phyloP scores from a whole-genome alignment of 2,888 invertebrate species.

The Operophtera brumata region DNA sequence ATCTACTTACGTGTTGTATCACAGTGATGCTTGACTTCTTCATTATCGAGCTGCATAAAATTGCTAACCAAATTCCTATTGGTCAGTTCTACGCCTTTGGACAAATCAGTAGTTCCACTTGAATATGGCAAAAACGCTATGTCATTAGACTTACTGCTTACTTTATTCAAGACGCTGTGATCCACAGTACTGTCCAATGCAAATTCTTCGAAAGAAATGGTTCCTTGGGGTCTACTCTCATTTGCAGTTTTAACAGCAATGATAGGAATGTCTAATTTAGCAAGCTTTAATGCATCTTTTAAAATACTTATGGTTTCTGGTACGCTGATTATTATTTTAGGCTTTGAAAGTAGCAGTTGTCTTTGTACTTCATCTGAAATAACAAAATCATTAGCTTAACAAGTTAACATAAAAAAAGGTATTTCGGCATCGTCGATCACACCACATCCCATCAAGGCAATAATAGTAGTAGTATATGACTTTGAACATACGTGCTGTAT shows the following conservation, averaged over 20 bases:
- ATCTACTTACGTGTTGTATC: constrained; percentile 57
- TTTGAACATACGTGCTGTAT: constrained; percentile 80
- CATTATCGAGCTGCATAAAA: constrained; percentile 49
- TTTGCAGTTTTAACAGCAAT: constrained; percentile 51
- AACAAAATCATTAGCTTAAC: neutral
- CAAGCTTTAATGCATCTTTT: constrained; percentile 65
- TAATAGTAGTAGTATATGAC: no score
- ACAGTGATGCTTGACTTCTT: constrained; percentile 45
- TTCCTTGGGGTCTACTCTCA: constrained; percentile 64
- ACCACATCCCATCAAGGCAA: no score
- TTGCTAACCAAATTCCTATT: constrained; percentile 80
- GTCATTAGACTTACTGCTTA: constrained; percentile 70
- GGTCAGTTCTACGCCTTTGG: constrained; percentile 86
- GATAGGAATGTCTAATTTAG: constrained; percentile 73
- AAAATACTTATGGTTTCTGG: constrained; percentile 71
- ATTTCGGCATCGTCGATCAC: no score
- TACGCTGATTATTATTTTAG: constrained; percentile 82
- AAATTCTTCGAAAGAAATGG: constrained; percentile 82
- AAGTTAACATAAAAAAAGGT: no score
- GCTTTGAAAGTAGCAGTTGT: constrained; percentile 81
- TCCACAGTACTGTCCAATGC: constrained; percentile 71
- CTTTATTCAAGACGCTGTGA: constrained; percentile 65
- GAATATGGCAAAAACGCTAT: constrained; percentile 87
- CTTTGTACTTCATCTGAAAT: constrained; percentile 84
- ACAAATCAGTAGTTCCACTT: constrained; percentile 91